Base-by-base conservation (phyloP, 1,140 invertebrate genomes). In the Polypedilum vanderplanki region DNA sequence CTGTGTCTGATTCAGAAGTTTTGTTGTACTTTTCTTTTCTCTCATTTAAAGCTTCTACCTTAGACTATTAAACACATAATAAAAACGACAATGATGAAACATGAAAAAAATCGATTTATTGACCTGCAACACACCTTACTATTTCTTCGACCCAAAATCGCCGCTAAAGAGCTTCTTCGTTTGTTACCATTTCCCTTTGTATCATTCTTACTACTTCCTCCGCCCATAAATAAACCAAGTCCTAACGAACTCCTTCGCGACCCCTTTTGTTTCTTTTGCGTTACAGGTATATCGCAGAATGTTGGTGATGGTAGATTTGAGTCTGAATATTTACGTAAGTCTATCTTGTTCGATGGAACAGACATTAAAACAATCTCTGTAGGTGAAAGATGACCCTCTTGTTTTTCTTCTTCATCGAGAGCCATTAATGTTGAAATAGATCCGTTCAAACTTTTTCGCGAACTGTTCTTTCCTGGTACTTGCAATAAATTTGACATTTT, bases 401-500 rank as follows among this genome's bases (percentile, higher is more conserved):
- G 65, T 41, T 77, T 78, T 22, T 74, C 78, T 75, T 82, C 81
- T 77, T 83, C 81, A 74, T 84, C 81, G 76, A 84, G 79, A 70
- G 81, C 79, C 75, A 82, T 81, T 77, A 84, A 79, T 76, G 81
- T 81, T 73, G 83, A 80, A 75, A 81, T 83, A 75, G 83, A 83
- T 73, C 81, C 81, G 77, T 80, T 82, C 82, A 83, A 84, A 77
- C 83, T 82, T 76, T 84, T 83, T 18, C 80, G 79, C 75, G 81
- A 75, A 20, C 80, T 80, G 78, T 82, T 82, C 75, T 80, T 80
- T 76, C 81, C 81, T 77, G 41, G 67, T 7, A 24, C 15, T 17
- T 73, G 46, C n/a, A 57, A n/a, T 73, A 75, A 15, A n/a, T 70
- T 75, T 10, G 75, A 41, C 70, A 75, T 57, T 75, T 8, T 57